phyloP scores from a whole-genome alignment of 2,113 vertebrate genomes.

The Campylorhamphus procurvoides region DNA sequence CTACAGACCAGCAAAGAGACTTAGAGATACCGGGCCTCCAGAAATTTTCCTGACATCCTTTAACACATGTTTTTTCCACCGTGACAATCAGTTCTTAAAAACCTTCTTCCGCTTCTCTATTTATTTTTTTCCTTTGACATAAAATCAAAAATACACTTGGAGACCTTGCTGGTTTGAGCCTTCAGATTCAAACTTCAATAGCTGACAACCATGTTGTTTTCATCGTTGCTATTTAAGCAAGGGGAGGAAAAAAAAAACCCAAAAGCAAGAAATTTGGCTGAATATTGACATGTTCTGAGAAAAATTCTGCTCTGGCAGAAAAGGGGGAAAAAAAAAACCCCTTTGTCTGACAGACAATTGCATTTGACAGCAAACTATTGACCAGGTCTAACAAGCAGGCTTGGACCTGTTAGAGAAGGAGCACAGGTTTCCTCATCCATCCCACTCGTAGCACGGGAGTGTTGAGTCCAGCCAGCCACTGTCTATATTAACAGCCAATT shows the following conservation, averaged over 20 bases:
- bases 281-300: conserved; percentile 10
- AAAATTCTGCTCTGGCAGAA: conserved; percentile 1
- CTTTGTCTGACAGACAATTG: conserved; percentile 17
- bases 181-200: not conserved
- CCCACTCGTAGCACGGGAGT: fast-evolving
- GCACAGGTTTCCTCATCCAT: not conserved
- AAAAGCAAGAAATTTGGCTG: conserved; percentile 28
- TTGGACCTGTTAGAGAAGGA: not conserved
- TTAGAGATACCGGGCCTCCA: not conserved
- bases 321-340: not conserved
- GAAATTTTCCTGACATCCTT: not conserved
- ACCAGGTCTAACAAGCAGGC: conserved; percentile 46
- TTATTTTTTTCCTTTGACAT: not conserved
- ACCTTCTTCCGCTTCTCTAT: not conserved
- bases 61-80: not conserved
- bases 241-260: not conserved
- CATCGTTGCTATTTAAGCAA: not conserved
- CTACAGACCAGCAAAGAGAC: not conserved
- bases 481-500: not conserved
- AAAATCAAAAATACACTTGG: conserved; percentile 28
- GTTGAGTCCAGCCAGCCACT: not conserved
- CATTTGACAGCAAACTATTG: conserved; percentile 53
- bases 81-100: not conserved
- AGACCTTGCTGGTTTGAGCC: conserved; percentile 10
- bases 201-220: conserved; percentile 23